These are phyloP conservation scores for Bufo bufo DNA, from an alignment of 2,113 vertebrate species.

Conservation along the genomic window DNA sequence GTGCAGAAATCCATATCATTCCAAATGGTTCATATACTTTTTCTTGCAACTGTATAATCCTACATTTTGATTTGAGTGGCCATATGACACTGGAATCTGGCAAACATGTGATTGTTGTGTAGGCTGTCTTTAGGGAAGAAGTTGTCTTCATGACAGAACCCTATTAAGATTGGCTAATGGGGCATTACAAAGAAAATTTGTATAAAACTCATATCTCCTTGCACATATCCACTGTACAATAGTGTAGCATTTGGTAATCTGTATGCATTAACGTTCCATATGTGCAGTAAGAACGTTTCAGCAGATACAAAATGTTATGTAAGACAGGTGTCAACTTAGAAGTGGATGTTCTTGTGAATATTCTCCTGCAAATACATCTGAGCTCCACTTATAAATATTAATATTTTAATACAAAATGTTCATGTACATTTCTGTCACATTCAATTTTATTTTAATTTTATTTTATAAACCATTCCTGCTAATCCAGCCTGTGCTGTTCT, in stretches of 20 bases:
- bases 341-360: background rate
- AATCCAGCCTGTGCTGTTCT: slow-evolving; percentile 68
- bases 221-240: background rate
- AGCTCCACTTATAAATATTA: slow-evolving; percentile 68
- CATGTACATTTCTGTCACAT: slow-evolving; percentile 72
- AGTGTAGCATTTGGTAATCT: background rate
- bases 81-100: too few species aligned
- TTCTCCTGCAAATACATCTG: slow-evolving; percentile 22
- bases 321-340: slow-evolving; percentile 1
- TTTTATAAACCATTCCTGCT: slow-evolving; percentile 68
- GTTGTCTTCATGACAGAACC: too few species aligned
- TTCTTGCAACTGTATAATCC: too few species aligned
- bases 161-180: background rate
- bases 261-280: background rate
- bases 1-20: too few species aligned
- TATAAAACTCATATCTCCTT: background rate
- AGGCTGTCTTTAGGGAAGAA: too few species aligned
- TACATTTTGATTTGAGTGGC: too few species aligned
- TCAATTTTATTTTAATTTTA: slow-evolving; percentile 72
- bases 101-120: too few species aligned
- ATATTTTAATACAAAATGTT: slow-evolving; percentile 69
- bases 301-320: slow-evolving; percentile 5
- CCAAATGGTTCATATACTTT: too few species aligned
- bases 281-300: background rate
- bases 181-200: background rate